Conservation (phyloP, 1,140 invertebrate genomes). For the Laodelphax striatellus region DNA sequence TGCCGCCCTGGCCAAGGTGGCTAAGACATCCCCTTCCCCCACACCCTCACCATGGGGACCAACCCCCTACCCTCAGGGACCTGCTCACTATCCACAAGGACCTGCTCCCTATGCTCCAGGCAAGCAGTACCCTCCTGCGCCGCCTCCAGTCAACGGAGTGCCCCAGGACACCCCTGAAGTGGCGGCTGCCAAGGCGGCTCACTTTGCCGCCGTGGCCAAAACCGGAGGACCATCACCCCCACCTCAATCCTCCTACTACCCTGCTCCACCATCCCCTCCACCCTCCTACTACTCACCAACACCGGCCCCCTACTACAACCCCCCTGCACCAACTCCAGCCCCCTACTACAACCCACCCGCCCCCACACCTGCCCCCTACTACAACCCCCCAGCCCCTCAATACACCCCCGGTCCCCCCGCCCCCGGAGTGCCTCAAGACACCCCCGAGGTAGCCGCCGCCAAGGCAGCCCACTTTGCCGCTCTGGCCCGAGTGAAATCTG, state of each 20-base stretch:
- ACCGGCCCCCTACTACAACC: slow-evolving; percentile 20
- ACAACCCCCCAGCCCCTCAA: slow-evolving; percentile 20
- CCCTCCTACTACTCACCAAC: neutral
- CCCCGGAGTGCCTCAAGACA: slow-evolving; percentile 13
- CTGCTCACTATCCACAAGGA: neutral
- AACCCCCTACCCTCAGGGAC: slow-evolving; percentile 6
- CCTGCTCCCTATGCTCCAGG: neutral
- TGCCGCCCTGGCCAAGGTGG: slow-evolving; percentile 20
- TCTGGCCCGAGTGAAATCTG: neutral
- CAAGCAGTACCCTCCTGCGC: slow-evolving; percentile 7
- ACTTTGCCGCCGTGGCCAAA: slow-evolving; percentile 20
- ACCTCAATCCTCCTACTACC: slow-evolving; percentile 23
- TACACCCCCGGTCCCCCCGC: neutral
- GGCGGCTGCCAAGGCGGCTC: slow-evolving; percentile 24
- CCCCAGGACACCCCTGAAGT: slow-evolving; percentile 19
- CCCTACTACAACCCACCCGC: slow-evolving; percentile 25
- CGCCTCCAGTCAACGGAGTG: slow-evolving; percentile 21
- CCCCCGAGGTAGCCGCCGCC: slow-evolving; percentile 24
- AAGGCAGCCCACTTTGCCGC: slow-evolving; percentile 23
- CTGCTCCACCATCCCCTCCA: slow-evolving; percentile 10
- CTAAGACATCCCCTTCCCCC: neutral
- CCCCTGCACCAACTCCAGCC: neutral
- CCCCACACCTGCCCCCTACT: neutral
- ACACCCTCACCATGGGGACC: slow-evolving; percentile 22
- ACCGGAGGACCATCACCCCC: slow-evolving; percentile 21